A percentile compares a stretch with the other conserved stretches of the same genome.
Evolutionary conservation across 1,140 invertebrate genomes (phyloP).

Genomic region (Aleiodes sp.): DNA sequence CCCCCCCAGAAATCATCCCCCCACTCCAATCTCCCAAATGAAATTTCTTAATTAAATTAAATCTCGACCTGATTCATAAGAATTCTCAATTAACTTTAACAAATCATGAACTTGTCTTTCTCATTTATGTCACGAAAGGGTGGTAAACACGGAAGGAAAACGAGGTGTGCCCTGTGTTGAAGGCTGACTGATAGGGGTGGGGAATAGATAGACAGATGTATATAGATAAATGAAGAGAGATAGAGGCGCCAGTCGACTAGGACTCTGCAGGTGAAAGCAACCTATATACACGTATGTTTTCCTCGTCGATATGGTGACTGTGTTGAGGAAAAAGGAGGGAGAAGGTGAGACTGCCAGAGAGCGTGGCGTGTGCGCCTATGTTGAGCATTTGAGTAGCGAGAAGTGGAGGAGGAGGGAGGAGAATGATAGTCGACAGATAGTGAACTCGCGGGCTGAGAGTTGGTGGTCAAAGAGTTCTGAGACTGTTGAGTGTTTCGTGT

Average conservation of each 20-base stretch:
- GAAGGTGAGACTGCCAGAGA: constrained; percentile 9
- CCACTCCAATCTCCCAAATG: too few species aligned
- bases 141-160: neutral
- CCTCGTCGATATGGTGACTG: neutral
- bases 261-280: neutral
- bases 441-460: neutral
- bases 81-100: too few species aligned
- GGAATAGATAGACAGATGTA: neutral
- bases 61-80: too few species aligned
- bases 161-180: neutral
- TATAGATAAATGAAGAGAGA: neutral
- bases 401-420: neutral
- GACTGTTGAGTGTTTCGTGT: neutral
- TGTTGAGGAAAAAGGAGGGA: constrained; percentile 1
- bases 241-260: too few species aligned
- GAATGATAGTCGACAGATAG: neutral
- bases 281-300: constrained; percentile 4
- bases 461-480: neutral
- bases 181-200: neutral
- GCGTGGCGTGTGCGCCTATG: neutral
- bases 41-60: too few species aligned
- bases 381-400: too few species aligned
- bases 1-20: too few species aligned
- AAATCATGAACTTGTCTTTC: neutral
- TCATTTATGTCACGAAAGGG: neutral